Percentiles rank a stretch among this genome's conserved stretches.
These are phyloP conservation scores for Coracopsis vasa DNA, from an alignment of 2,113 vertebrate genomes.

Conservation along the genomic window DNA sequence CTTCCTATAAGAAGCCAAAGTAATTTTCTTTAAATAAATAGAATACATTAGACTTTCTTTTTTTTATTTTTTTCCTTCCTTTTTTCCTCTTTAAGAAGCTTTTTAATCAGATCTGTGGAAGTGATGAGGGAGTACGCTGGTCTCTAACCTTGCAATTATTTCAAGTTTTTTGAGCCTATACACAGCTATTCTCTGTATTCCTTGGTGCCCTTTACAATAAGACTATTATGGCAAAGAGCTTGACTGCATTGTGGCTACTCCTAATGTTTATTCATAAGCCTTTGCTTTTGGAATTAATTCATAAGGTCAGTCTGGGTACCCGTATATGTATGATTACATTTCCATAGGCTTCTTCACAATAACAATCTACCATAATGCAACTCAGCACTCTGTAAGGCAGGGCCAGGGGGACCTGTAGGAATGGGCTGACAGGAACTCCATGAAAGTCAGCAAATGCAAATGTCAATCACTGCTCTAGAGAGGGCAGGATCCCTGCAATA, in stretches of 20 bases:
- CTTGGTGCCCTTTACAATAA: not conserved
- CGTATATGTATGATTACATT: not conserved
- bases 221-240: not conserved
- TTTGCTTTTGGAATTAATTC: not conserved
- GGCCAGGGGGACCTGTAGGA: not conserved
- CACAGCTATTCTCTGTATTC: not conserved
- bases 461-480: rapidly evolving
- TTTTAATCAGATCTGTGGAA: conserved; percentile 15
- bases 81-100: not conserved
- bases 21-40: conserved; percentile 39
- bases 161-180: not conserved
- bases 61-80: not conserved
- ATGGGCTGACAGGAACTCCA: not conserved
- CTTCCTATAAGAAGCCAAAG: not conserved
- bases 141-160: not conserved
- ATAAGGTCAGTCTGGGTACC: not conserved
- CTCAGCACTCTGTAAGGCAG: not conserved
- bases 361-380: not conserved
- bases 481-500: not conserved
- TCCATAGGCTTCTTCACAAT: not conserved
- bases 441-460: not conserved
- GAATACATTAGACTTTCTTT: not conserved
- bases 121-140: not conserved
- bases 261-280: conserved; percentile 44
- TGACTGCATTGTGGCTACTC: not conserved